Percentiles rank a stretch among this genome's conserved stretches.
Conservation (phyloP, 2,888 invertebrate species). For the Trichogramma dendrolimi region DNA sequence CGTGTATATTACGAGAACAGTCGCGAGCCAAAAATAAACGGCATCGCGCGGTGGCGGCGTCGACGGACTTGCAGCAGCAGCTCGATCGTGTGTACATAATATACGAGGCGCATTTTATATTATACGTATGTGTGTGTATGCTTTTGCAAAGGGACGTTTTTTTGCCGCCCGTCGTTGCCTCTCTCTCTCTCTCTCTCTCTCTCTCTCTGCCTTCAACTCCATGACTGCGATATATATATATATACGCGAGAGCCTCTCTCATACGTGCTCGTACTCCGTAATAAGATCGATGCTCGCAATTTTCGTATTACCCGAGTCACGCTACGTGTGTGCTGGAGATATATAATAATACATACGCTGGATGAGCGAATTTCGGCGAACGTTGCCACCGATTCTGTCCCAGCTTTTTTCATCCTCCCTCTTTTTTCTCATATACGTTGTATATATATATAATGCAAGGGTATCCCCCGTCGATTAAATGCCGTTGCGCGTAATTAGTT, state of each 20-base stretch:
- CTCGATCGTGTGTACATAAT: too few species aligned
- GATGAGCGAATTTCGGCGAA: constrained; percentile 11
- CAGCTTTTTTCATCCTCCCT: background rate
- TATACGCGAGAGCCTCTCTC: constrained; percentile 35
- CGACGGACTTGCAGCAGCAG: too few species aligned
- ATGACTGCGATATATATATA: constrained; percentile 10
- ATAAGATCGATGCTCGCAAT: constrained; percentile 26
- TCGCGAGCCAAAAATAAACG: constrained; percentile 22
- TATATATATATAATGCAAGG: background rate
- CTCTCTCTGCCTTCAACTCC: constrained; percentile 12
- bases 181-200: constrained; percentile 2
- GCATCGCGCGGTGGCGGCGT: background rate
- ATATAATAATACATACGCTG: background rate
- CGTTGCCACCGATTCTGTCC: constrained; percentile 9
- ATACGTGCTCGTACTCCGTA: constrained; percentile 33
- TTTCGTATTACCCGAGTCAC: too few species aligned
- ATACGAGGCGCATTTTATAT: too few species aligned
- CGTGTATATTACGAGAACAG: background rate
- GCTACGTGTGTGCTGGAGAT: too few species aligned
- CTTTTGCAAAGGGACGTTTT: too few species aligned
- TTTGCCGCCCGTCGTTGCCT: background rate
- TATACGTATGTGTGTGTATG: too few species aligned
- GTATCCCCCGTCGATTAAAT: constrained; percentile 6
- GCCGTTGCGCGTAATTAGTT: constrained; percentile 20
- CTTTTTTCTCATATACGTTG: constrained; percentile 1